Evolutionary conservation across 2,113 vertebrate genomes (phyloP).

Genomic region (Recurvirostra avosetta): DNA sequence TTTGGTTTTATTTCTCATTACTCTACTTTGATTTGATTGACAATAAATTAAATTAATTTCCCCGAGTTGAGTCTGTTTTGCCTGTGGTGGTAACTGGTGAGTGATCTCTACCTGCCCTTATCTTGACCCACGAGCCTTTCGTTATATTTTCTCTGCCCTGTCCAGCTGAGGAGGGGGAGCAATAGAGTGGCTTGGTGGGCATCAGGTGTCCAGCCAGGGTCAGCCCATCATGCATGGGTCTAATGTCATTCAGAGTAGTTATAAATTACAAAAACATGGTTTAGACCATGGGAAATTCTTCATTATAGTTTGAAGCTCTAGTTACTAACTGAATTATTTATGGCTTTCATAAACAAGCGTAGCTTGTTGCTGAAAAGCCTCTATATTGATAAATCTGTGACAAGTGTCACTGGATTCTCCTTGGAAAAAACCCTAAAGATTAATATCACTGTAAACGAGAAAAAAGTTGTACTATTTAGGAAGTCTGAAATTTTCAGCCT

Average conservation of each 20-base stretch:
- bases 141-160: not conserved
- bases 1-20: not conserved
- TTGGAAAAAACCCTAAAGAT: not conserved
- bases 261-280: not conserved
- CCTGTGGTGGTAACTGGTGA: not conserved
- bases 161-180: not conserved
- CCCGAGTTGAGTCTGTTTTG: not conserved
- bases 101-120: not conserved
- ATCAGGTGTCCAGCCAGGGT: not conserved
- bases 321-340: not conserved
- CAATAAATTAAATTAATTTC: not conserved
- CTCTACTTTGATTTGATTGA: no score
- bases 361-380: not conserved
- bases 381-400: not conserved
- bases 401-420: not conserved
- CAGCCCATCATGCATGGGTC: not conserved
- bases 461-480: not conserved
- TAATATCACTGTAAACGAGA: not conserved
- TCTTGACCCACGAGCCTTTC: not conserved
- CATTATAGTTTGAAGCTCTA: not conserved
- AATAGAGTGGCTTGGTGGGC: not conserved
- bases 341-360: not conserved
- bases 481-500: not conserved
- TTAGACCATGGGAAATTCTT: not conserved
- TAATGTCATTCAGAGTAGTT: not conserved